phyloP scores from a whole-genome alignment of 1,140 invertebrate species.

The Tetragnatha versicolor region DNA sequence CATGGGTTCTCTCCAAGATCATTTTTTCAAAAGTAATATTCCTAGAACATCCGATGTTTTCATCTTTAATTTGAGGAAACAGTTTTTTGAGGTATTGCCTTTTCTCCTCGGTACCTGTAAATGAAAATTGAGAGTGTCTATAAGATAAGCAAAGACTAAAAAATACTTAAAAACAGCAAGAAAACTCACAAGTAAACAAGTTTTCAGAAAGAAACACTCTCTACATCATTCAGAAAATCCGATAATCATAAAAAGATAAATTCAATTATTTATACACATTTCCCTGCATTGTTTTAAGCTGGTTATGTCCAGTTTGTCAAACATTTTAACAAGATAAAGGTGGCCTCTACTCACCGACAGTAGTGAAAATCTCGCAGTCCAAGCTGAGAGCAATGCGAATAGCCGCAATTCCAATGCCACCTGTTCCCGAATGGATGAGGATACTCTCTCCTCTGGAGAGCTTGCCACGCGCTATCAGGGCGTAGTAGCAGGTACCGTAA shows the following conservation, averaged over 20 bases:
- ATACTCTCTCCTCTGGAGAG: slow-evolving; percentile 83
- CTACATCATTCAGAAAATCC: no score
- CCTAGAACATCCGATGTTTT: slow-evolving; percentile 90
- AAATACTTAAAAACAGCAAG: no score
- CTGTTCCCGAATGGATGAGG: slow-evolving; percentile 93
- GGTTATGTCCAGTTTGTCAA: no score
- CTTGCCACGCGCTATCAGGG: slow-evolving; percentile 77
- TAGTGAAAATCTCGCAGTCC: slow-evolving; percentile 87
- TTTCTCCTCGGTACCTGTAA: slow-evolving; percentile 73
- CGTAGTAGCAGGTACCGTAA: slow-evolving; percentile 78
- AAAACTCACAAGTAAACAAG: no score
- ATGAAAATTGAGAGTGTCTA: no score
- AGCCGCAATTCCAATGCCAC: slow-evolving; percentile 95
- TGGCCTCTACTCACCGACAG: slow-evolving; percentile 76
- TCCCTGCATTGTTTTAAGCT: no score
- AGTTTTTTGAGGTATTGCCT: slow-evolving; percentile 70
- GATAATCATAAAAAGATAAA: no score
- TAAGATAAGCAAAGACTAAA: no score
- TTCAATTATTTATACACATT: no score
- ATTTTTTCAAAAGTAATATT: slow-evolving; percentile 89
- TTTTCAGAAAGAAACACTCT: no score
- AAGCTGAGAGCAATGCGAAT: slow-evolving; percentile 88
- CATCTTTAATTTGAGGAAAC: slow-evolving; percentile 67
- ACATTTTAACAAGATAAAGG: no score
- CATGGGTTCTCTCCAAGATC: slow-evolving; percentile 77